A percentile compares a stretch with the other conserved stretches of the same genome.
These are phyloP conservation scores for Polypterus bichir DNA, from an alignment of 2,113 vertebrate species.

Conservation along the genomic window DNA sequence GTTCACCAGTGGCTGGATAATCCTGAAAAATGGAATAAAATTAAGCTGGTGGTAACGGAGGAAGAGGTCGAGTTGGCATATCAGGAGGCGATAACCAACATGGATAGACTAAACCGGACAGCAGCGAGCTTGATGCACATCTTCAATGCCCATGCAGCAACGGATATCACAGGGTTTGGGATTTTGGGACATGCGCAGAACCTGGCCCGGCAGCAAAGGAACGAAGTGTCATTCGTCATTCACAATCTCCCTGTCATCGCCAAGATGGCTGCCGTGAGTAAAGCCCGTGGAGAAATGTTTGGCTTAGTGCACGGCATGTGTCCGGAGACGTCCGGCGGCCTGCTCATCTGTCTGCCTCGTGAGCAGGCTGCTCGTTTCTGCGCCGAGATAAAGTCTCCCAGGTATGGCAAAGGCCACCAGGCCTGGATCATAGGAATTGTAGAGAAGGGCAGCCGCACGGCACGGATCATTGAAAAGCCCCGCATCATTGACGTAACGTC, in stretches of 20 bases:
- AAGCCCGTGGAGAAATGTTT: conserved; percentile 97
- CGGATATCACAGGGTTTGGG: conserved; percentile 95
- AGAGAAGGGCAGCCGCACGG: conserved; percentile 94
- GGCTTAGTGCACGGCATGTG: conserved; percentile 97
- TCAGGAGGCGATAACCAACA: conserved; percentile 98
- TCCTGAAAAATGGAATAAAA: conserved; percentile 99
- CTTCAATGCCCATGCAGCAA: conserved; percentile 97
- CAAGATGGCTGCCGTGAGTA: conserved; percentile 97
- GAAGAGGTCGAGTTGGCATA: conserved; percentile 95
- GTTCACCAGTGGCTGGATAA: conserved; percentile 98
- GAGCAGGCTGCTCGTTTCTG: conserved; percentile 97
- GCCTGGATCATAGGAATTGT: conserved; percentile 98
- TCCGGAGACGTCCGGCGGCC: conserved; percentile 93
- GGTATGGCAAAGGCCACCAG: conserved; percentile 95
- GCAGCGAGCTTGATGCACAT: conserved; percentile 98
- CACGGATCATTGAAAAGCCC: conserved; percentile 95
- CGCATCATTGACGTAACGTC: conserved; percentile 91
- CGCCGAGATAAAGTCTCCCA: conserved; percentile 95
- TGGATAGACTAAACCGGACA: conserved; percentile 97
- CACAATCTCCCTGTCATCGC: conserved; percentile 94
- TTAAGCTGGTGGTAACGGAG: conserved; percentile 92
- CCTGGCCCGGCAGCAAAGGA: conserved; percentile 86
- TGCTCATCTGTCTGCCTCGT: conserved; percentile 88
- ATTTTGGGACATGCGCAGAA: conserved; percentile 95
- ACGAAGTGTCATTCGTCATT: conserved; percentile 94